Evolutionary conservation across 2,113 vertebrate species (phyloP).

Genomic region (Daphoenositta chrysoptera): DNA sequence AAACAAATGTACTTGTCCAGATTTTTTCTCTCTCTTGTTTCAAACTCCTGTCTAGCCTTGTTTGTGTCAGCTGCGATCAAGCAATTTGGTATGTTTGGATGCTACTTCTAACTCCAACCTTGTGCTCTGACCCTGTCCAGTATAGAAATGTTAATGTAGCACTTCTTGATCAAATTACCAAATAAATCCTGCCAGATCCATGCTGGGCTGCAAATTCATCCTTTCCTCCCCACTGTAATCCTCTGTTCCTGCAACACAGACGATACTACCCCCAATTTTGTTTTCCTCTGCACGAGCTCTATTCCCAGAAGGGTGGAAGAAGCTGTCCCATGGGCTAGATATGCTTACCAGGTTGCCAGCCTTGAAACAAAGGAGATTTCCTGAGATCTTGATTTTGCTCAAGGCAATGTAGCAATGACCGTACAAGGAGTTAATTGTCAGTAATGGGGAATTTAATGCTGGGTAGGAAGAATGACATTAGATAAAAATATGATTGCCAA

Average conservation of each 20-base stretch:
- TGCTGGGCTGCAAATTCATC: not conserved
- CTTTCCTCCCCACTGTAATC: not conserved
- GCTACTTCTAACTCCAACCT: not conserved
- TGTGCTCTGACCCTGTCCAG: not conserved
- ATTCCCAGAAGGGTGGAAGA: not conserved
- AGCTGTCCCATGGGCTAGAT: not conserved
- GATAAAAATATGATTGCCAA: not conserved
- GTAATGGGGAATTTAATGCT: not conserved
- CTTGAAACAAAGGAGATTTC: not conserved
- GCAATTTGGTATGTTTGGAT: not conserved
- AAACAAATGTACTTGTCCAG: not conserved
- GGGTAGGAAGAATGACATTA: not conserved
- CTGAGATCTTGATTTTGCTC: not conserved
- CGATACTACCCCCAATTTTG: not conserved
- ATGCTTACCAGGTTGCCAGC: not conserved
- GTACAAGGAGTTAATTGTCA: not conserved
- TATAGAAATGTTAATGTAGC: not conserved
- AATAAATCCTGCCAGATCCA: not conserved
- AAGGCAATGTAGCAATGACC: not conserved
- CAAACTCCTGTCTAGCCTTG: not conserved
- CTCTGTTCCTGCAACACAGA: not conserved
- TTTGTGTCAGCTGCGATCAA: not conserved
- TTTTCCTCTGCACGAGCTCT: not conserved
- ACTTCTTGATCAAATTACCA: not conserved
- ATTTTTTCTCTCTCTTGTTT: not conserved